Percentiles rank a stretch among this genome's conserved stretches.
Conservation (phyloP, 1,140 invertebrate species). For the Rhysida immarginata region DNA sequence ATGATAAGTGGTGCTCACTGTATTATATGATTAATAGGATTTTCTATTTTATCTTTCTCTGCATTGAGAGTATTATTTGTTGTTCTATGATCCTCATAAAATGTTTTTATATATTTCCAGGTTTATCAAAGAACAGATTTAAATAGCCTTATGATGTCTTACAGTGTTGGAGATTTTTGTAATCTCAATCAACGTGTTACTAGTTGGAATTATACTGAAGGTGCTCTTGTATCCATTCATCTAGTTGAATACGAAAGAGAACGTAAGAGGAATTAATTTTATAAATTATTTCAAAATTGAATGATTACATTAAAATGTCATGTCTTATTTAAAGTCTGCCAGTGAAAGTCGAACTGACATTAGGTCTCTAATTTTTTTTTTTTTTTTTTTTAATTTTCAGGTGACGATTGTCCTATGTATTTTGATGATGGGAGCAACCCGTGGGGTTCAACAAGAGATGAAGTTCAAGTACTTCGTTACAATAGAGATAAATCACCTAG, state of each 20-base stretch:
- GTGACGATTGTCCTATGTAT: constrained; percentile 84
- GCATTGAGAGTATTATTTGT: no score
- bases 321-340: constrained; percentile 6
- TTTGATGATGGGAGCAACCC: constrained; percentile 84
- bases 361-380: constrained; percentile 1
- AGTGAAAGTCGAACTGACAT: constrained; percentile 5
- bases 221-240: constrained; percentile 74
- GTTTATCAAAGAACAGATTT: constrained; percentile 88
- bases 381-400: constrained; percentile 26
- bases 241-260: constrained; percentile 86
- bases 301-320: constrained; percentile 9
- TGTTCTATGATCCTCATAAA: no score
- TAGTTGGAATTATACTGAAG: constrained; percentile 71
- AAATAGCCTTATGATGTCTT: constrained; percentile 74
- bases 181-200: constrained; percentile 76
- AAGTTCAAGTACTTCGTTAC: no score
- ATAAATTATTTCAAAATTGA: constrained; percentile 1
- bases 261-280: constrained; percentile 36
- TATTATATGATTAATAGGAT: no score
- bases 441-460: constrained; percentile 48
- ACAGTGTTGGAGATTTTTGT: constrained; percentile 80
- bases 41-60: no score
- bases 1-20: no score
- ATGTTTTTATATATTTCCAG: constrained; percentile 25
- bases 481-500: no score